Conservation (phyloP, 1,140 invertebrate species). For the Doryteuthis pealeii region DNA sequence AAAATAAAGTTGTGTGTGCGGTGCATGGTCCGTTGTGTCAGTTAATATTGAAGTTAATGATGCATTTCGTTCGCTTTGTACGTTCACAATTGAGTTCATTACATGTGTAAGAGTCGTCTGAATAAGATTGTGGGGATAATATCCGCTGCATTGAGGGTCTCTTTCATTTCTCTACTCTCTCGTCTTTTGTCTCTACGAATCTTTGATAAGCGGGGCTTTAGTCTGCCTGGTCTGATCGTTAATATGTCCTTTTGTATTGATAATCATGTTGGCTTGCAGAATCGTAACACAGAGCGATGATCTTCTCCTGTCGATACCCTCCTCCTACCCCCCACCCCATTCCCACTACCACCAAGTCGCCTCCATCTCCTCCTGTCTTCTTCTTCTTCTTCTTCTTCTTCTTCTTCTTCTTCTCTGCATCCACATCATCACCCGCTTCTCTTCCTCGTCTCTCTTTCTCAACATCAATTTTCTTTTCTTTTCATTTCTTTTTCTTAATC, state of each 20-base stretch:
- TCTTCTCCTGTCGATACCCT: background rate
- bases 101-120: constrained; percentile 2
- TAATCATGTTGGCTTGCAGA: background rate
- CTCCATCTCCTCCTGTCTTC: too few species aligned
- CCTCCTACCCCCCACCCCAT: background rate
- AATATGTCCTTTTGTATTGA: constrained; percentile 7
- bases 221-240: background rate
- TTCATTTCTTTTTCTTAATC: too few species aligned
- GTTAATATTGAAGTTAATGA: constrained; percentile 10
- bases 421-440: too few species aligned
- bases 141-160: constrained; percentile 5
- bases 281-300: background rate
- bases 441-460: too few species aligned
- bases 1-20: background rate
- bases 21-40: constrained; percentile 4
- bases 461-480: too few species aligned
- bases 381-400: too few species aligned
- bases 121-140: constrained; percentile 5
- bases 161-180: background rate
- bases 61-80: background rate
- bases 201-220: background rate
- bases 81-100: background rate
- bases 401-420: too few species aligned
- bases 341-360: too few species aligned
- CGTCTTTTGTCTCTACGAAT: constrained; percentile 7